Evolutionary conservation across 2,797 vertebrate species (phyloP), one percentile per base, ranked within the genome.

Genomic region (Psittacula derbiana): DNA sequence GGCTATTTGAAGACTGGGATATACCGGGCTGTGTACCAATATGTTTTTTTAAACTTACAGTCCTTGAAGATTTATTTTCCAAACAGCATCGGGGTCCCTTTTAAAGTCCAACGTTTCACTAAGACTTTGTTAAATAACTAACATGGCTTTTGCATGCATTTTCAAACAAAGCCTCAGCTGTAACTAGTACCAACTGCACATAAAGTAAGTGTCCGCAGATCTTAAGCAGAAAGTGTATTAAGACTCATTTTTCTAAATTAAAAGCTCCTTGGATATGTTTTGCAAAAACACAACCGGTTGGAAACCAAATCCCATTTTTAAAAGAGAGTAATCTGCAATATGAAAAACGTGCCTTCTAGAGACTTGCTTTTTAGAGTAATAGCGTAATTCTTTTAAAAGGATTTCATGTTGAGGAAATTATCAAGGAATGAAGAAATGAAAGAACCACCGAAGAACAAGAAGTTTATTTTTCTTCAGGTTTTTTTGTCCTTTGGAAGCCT

Each of bases 121-220:
- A 40, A 40, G 40, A 60, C 16, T 53, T 61, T 40, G 15, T 52
- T 58, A 79, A 61, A 61, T 57, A 38, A 64, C 27, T 47, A 57
- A 46, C 20, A 41, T 3, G 14, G 12, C 19, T 5, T 90, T 90
- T 38, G 33, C 52, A 38, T 2, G 8, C 66, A 46, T 44, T 83
- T 66, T 55, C 82, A 83, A 92, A 69, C 25, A 66, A 80, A 80
- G 74, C 16, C 30, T 92, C 41, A 40, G 36, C 36, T 64, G 17
- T 27, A 71, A 47, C 16, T 75, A 66, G 50, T 41, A 86, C 27
- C 71, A 74, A 67, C 9, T 38, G 33, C 38, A 46, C 33, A 58
- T 20, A 53, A 79, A 79, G 2, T 30, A 50, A 62, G 10, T 2
- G 8, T 17, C 2, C 14, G 28, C 19, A 78, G 47, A 84, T 41